phyloP scores from a whole-genome alignment of 2,113 vertebrate genomes.

The Platanista minor region DNA sequence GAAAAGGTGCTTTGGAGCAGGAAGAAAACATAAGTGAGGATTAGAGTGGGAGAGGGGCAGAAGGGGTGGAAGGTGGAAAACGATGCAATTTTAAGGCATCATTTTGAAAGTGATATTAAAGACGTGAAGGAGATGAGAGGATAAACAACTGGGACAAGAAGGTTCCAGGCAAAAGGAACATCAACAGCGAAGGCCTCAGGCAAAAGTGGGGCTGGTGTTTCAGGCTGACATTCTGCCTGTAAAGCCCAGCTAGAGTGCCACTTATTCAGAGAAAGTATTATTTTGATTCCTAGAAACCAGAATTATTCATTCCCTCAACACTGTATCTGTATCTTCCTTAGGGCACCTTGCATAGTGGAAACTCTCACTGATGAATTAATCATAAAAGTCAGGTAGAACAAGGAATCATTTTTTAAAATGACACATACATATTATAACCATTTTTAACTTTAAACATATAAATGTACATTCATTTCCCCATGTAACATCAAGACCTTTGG shows the following conservation, averaged over 20 bases:
- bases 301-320: background rate
- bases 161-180: background rate
- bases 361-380: background rate
- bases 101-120: background rate
- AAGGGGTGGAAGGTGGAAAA: background rate
- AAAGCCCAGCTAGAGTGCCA: background rate
- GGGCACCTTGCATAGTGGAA: background rate
- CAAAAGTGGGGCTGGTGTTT: background rate
- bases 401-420: conserved; percentile 23
- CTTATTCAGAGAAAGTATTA: background rate
- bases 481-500: background rate
- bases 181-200: conserved; percentile 17
- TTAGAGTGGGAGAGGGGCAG: background rate
- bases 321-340: background rate
- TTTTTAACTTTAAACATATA: background rate
- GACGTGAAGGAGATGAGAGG: background rate
- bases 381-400: background rate
- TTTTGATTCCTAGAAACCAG: background rate
- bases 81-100: background rate
- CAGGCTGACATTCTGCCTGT: background rate
- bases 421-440: background rate
- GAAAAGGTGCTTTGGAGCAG: background rate
- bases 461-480: background rate
- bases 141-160: background rate
- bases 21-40: background rate